Evolutionary conservation across 2,797 vertebrate species (phyloP), one percentile per base, ranked within the genome.

Genomic region (Echiichthys vipera): DNA sequence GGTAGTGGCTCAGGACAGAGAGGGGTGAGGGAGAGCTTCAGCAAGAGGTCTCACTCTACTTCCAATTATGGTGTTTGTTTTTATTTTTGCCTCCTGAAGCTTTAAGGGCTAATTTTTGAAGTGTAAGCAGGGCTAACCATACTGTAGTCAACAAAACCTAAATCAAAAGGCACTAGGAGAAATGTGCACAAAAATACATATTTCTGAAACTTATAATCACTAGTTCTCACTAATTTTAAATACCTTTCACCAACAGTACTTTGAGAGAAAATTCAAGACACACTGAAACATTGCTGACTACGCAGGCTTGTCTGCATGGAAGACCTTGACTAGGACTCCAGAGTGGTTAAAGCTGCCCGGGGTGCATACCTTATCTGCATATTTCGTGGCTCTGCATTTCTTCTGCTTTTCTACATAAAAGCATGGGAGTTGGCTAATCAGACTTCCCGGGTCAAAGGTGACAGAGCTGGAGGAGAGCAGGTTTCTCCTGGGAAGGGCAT

Each of bases 361-460:
- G 85, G 81, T 83, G 80, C 67, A 69, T 72, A 76, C 69, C 79
- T 84, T 63, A 92, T 93, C 74, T 93, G 85, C 92, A 93, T 93
- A 91, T 81, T n/a, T 62, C 65, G 53, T 87, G 74, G 74, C 73
- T 90, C 84, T 89, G 88, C 90, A 90, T 89, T 90, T 90, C 76
- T 89, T 18, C 67, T 74, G 76, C 68, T 83, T 88, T 84, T 84
- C 72, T 74, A 87, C 87, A 90, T 86, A 63, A 92, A 90, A 89
- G 84, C 59, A 72, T 47, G 45, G 53, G 74, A 63, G 74, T 61
- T 40, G 65, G 61, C 88, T 91, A 92, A 93, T 94, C 91, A 91
- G 90, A 80, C 88, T 86, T 66, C 50, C 51, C 1, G 20, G 89
- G 89, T 91, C 82, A 92, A 70, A 88, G 88, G 88, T 85, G 53